These are phyloP conservation scores for Cydia strobilella DNA, from an alignment of 1,140 invertebrate genomes.

Conservation along the genomic window DNA sequence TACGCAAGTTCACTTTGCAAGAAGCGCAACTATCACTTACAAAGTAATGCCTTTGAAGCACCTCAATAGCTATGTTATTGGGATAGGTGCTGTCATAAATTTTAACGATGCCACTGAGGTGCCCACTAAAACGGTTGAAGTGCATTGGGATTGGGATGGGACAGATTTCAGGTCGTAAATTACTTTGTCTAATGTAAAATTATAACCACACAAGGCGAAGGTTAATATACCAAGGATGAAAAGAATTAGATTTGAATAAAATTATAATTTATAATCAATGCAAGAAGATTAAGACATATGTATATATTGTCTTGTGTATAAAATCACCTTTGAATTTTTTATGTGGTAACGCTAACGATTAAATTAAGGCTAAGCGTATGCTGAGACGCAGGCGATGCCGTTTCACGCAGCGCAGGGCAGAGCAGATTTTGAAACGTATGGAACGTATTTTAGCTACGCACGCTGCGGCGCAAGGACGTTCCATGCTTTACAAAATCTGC, in stretches of 20 bases:
- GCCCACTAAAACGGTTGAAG: not conserved
- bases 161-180: slow-evolving; percentile 4
- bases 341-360: no score
- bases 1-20: not conserved
- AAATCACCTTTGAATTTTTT: no score
- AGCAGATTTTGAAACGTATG: no score
- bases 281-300: not conserved
- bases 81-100: slow-evolving; percentile 11
- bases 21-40: not conserved
- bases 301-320: no score
- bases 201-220: not conserved
- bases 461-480: no score
- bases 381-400: no score
- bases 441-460: no score
- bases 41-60: not conserved
- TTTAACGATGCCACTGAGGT: slow-evolving; percentile 9
- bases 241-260: not conserved
- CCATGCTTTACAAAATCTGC: no score
- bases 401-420: no score
- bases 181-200: not conserved
- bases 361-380: no score
- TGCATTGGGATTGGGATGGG: not conserved
- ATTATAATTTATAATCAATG: not conserved
- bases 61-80: slow-evolving; percentile 3
- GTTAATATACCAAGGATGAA: not conserved